These are phyloP conservation scores for Dreissena polymorpha DNA, from an alignment of 1,140 invertebrate genomes.

Conservation along the genomic window DNA sequence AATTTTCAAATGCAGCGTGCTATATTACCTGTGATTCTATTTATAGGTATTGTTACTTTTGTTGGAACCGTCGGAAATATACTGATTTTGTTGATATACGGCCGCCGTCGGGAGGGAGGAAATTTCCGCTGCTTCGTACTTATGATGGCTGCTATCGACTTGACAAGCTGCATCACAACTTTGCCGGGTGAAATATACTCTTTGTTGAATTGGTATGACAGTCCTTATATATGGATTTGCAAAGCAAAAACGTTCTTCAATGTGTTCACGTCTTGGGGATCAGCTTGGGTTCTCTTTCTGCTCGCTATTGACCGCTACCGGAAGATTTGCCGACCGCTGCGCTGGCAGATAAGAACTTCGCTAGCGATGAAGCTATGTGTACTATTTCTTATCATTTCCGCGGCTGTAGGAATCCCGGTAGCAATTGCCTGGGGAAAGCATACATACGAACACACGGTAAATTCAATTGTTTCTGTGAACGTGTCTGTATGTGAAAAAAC, in stretches of 20 bases:
- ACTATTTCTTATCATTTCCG: background rate
- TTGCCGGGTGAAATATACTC: slow-evolving; percentile 65
- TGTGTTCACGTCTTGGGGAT: no score
- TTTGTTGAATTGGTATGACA: no score
- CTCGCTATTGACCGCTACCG: slow-evolving; percentile 64
- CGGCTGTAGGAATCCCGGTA: slow-evolving; percentile 15
- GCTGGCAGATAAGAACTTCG: slow-evolving; percentile 55
- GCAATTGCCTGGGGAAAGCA: slow-evolving; percentile 50
- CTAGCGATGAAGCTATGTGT: slow-evolving; percentile 34
- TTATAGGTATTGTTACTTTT: slow-evolving; percentile 55
- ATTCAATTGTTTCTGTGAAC: slow-evolving; percentile 5
- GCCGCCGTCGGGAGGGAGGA: slow-evolving; percentile 39
- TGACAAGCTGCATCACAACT: slow-evolving; percentile 61
- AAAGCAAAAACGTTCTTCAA: no score
- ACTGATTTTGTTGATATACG: slow-evolving; percentile 62
- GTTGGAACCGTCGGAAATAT: slow-evolving; percentile 61
- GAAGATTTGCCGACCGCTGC: slow-evolving; percentile 60
- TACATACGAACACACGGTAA: slow-evolving; percentile 15
- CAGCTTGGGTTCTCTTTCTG: slow-evolving; percentile 61
- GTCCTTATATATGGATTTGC: no score
- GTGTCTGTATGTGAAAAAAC: slow-evolving; percentile 52
- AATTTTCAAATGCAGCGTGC: no score
- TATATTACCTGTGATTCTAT: slow-evolving; percentile 58
- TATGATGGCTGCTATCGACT: slow-evolving; percentile 61
- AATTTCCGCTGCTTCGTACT: slow-evolving; percentile 63